Evolutionary conservation across 2,797 vertebrate genomes (phyloP), one percentile per base, ranked within the genome.

Genomic region (Lithobates pipiens): DNA sequence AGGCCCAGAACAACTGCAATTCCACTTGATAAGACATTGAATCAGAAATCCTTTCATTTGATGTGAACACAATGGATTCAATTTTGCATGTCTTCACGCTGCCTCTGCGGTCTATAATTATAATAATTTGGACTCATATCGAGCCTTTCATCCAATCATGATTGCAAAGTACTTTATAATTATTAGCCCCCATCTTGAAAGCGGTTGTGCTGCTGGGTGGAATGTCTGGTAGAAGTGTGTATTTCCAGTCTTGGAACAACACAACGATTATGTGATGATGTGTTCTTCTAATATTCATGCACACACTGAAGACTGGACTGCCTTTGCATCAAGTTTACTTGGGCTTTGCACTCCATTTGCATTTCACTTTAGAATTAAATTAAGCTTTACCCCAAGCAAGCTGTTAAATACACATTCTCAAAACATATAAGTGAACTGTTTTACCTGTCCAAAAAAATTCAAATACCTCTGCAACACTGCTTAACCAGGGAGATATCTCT

Each of bases 61-160:
- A 87, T 87, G 86, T 87, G 81, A 87, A 84, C 71, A 87, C 81
- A 87, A 87, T 83, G 76, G 86, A 87, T 83, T 87, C 71, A 87
- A 83, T 87, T 87, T 87, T 81, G 86, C 86, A 87, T 87, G 86
- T 83, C 81, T 87, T 87, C 68, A 79, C 69, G 76, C 86, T 87
- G 86, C 63, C 76, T 83, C 70, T 83, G 81, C 23, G 69, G 61
- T 50, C 71, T 83, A 46, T 87, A 83, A 87, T 87, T 87, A 83
- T 87, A 79, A 87, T 87, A 87, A 86, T 83, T 87, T 87, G 81
- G 81, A 84, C 83, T 87, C 86, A 87, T 83, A 83, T 79, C 71
- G 70, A 83, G 81, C 76, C 76, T 80, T 87, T 87, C 81, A 83
- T 84, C 81, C 86, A 87, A 83, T 83, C 86, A 87, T 80, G 86